These are phyloP conservation scores for Pagrus major DNA, from an alignment of 2,113 vertebrate genomes.

Conservation along the genomic window DNA sequence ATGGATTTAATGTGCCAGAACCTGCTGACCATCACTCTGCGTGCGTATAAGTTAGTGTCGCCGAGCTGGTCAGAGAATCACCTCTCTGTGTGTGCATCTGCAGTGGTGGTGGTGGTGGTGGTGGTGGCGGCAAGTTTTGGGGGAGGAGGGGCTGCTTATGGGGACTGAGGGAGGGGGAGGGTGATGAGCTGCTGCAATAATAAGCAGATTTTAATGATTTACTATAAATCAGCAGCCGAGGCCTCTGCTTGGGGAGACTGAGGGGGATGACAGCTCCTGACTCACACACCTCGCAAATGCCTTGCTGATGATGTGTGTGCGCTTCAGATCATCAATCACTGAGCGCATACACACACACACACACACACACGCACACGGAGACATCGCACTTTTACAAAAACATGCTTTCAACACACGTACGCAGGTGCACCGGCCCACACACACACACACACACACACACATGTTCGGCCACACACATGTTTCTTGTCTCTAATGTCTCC, in stretches of 20 bases:
- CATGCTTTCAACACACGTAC: conserved; percentile 73
- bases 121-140: conserved; percentile 54
- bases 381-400: conserved; percentile 62
- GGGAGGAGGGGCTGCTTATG: conserved; percentile 51
- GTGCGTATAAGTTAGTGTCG: conserved; percentile 45
- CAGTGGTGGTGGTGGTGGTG: conserved; percentile 63
- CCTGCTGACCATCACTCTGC: conserved; percentile 72
- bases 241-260: conserved; percentile 82
- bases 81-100: conserved; percentile 41
- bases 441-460: conserved; percentile 52
- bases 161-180: conserved; percentile 65
- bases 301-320: conserved; percentile 83
- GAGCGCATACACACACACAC: conserved; percentile 23
- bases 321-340: conserved; percentile 82
- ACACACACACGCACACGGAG: conserved; percentile 33
- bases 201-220: conserved; percentile 87
- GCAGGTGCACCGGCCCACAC: conserved; percentile 55
- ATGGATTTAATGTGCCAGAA: conserved; percentile 75
- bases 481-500: conserved; percentile 80
- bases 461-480: conserved; percentile 72
- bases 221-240: conserved; percentile 83
- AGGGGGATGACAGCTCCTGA: conserved; percentile 83
- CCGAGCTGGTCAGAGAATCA: conserved; percentile 46
- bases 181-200: conserved; percentile 84
- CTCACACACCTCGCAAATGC: conserved; percentile 84